Evolutionary conservation across 2,888 invertebrate genomes (phyloP).

Genomic region (Papilio elwesi): DNA sequence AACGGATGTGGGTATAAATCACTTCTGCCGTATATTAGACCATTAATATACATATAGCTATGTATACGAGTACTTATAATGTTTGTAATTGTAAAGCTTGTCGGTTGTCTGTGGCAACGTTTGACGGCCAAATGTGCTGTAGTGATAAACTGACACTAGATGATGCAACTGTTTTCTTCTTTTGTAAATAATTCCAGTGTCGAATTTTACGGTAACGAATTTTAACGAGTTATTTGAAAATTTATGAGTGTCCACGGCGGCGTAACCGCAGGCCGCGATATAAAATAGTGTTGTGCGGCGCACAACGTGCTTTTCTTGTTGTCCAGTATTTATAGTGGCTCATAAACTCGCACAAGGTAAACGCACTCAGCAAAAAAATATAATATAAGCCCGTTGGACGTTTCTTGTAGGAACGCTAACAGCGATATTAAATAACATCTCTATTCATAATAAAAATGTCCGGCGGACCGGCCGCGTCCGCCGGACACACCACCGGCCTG

Average conservation of each 20-base stretch:
- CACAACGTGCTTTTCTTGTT: conserved; percentile 53
- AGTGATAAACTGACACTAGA: background rate
- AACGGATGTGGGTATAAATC: no score
- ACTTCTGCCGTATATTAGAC: no score
- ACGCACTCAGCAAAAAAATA: conserved; percentile 52
- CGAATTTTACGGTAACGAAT: conserved; percentile 30
- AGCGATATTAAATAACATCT: conserved; percentile 81
- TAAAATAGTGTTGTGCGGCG: conserved; percentile 42
- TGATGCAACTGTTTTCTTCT: background rate
- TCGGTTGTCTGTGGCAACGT: background rate
- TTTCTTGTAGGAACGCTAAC: conserved; percentile 74
- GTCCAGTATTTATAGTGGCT: conserved; percentile 65
- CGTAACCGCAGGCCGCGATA: conserved; percentile 26
- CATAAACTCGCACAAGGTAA: conserved; percentile 62
- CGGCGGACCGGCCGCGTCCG: conserved; percentile 48
- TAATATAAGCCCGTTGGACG: conserved; percentile 59
- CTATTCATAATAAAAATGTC: conserved; percentile 75
- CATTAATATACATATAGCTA: no score
- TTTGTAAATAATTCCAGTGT: conserved; percentile 2
- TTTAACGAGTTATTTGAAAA: conserved; percentile 31
- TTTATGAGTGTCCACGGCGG: conserved; percentile 36
- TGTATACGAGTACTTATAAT: no score
- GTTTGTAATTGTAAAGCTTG: background rate
- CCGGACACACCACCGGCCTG: conserved; percentile 67
- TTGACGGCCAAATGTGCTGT: background rate